These are phyloP conservation scores for Fopius arisanus DNA, from an alignment of 1,140 invertebrate genomes.

Conservation along the genomic window DNA sequence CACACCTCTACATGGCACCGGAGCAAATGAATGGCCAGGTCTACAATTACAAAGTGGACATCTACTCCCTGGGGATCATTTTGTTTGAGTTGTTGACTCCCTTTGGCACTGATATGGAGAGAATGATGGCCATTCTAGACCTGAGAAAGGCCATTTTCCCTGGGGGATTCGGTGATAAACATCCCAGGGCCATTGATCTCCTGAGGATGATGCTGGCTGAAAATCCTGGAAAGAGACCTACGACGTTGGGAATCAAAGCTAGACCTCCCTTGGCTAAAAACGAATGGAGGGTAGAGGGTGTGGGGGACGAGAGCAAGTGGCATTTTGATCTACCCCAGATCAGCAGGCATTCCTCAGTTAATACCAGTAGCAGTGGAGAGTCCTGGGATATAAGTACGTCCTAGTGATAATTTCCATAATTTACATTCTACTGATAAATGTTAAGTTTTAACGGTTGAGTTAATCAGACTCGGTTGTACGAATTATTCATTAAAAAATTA, in stretches of 20 bases:
- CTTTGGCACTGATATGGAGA: conserved; percentile 91
- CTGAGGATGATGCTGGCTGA: conserved; percentile 80
- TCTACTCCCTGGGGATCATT: conserved; percentile 94
- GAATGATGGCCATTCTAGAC: conserved; percentile 71
- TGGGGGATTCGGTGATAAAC: conserved; percentile 69
- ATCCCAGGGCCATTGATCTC: conserved; percentile 76
- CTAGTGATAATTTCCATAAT: neutral
- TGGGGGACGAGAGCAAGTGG: conserved; percentile 46
- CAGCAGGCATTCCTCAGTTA: conserved; percentile 53
- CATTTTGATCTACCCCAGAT: conserved; percentile 64
- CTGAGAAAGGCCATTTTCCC: conserved; percentile 78
- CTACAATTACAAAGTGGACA: conserved; percentile 96
- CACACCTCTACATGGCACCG: conserved; percentile 96
- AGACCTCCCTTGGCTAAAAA: conserved; percentile 60
- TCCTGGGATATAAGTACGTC: neutral
- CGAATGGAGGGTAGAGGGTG: conserved; percentile 28
- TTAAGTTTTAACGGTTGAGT: neutral
- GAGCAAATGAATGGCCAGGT: conserved; percentile 83
- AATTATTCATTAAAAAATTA: neutral
- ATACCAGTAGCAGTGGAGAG: conserved; percentile 42
- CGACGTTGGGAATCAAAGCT: conserved; percentile 75
- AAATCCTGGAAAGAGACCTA: conserved; percentile 77
- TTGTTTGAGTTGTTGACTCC: conserved; percentile 91
- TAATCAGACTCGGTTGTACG: neutral
- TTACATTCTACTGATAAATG: neutral